phyloP scores from a whole-genome alignment of 2,888 invertebrate species.

The Tillus elongatus region DNA sequence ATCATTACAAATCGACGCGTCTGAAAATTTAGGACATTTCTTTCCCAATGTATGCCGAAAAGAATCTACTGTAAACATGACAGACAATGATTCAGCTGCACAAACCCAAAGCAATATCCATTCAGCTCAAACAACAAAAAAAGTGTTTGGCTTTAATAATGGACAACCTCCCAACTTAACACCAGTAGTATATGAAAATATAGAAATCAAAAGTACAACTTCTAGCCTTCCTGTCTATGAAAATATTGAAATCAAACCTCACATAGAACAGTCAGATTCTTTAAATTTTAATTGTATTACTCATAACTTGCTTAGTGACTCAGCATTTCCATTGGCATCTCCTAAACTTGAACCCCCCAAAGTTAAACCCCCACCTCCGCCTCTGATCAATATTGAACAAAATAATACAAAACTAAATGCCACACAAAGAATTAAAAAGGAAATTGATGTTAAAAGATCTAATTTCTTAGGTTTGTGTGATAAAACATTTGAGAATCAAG shows the following conservation, averaged over 20 bases:
- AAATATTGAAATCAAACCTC: conserved; percentile 39
- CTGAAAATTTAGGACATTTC: conserved; percentile 7
- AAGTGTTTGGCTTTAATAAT: no score
- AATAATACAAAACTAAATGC: no score
- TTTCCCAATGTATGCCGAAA: neutral
- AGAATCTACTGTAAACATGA: neutral
- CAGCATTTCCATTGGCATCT: conserved; percentile 39
- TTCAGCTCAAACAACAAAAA: neutral
- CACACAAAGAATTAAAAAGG: conserved; percentile 80
- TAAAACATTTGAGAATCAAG: no score
- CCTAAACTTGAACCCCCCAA: conserved; percentile 28
- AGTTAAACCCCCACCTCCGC: conserved; percentile 45
- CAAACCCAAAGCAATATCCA: neutral
- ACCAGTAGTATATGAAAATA: conserved; percentile 4
- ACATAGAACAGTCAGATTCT: conserved; percentile 32
- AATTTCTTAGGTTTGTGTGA: conserved; percentile 81
- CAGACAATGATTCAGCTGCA: neutral
- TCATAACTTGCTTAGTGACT: conserved; percentile 43
- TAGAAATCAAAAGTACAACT: conserved; percentile 15
- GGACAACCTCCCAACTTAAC: no score
- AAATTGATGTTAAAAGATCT: conserved; percentile 71
- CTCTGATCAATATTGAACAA: conserved; percentile 57
- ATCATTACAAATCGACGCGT: neutral
- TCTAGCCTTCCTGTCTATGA: conserved; percentile 43
- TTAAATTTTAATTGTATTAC: conserved; percentile 31